Evolutionary conservation across 1,140 invertebrate species (phyloP).

Genomic region (Drosophila insularis): DNA sequence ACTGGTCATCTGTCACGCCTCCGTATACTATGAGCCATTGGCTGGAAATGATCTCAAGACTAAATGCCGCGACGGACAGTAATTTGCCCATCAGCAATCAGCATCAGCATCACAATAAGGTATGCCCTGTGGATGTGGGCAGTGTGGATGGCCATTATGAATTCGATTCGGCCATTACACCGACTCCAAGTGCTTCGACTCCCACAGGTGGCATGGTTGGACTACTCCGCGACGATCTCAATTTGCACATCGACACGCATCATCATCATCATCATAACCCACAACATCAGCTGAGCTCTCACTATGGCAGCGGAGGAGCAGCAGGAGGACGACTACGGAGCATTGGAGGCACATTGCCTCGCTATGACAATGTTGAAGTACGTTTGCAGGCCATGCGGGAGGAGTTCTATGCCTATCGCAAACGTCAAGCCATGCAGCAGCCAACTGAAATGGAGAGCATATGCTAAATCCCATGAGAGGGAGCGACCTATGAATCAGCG

Average conservation of each 20-base stretch:
- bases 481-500: neutral
- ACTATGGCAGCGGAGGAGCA: neutral
- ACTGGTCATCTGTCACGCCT: constrained; percentile 81
- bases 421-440: constrained; percentile 88
- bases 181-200: constrained; percentile 86
- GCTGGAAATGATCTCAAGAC: constrained; percentile 84
- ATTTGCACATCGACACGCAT: constrained; percentile 73
- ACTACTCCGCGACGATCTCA: constrained; percentile 83
- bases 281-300: neutral
- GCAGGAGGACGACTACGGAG: neutral
- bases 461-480: constrained; percentile 84
- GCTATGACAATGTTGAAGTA: constrained; percentile 93
- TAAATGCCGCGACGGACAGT: constrained; percentile 83
- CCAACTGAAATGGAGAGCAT: constrained; percentile 89
- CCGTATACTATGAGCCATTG: constrained; percentile 86
- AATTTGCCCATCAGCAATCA: constrained; percentile 70
- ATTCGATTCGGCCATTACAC: constrained; percentile 90
- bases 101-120: constrained; percentile 35
- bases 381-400: constrained; percentile 97
- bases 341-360: constrained; percentile 76
- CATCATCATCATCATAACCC: constrained; percentile 49
- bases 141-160: constrained; percentile 98
- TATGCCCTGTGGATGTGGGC: constrained; percentile 88
- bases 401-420: constrained; percentile 96
- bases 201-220: constrained; percentile 82